Evolutionary conservation across 2,888 invertebrate species (phyloP), one percentile per base, ranked within the genome.

Genomic region (Morinoia aosen): DNA sequence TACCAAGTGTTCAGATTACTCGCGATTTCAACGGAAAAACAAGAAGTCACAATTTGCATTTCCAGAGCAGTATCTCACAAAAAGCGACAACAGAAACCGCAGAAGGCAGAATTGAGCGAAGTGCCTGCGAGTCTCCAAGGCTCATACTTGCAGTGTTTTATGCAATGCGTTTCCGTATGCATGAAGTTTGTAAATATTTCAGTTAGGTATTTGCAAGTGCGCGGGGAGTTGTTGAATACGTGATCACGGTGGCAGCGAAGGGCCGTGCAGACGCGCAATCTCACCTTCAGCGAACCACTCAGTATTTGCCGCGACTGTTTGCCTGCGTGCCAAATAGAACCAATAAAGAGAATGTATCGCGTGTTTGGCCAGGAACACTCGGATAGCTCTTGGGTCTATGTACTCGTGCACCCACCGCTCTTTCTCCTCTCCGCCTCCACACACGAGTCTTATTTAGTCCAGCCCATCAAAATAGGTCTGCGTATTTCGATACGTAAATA

Each of bases 331-430:
- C 14, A 93, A 93, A 93, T 93, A 93, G 57, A 12, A 48, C 57
- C 93, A 93, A 93, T 93, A 93, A 93, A 57, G 93, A 57, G 93
- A 93, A 57, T 93, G 93, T 93, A 57, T 57, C 16, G 93, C 93
- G 93, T 93, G 93, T 93, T 93, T 93, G 93, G 57, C 57, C n/a
- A 5, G 93, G 48, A 90, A 90, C 93, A 93, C 93, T 48, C 25
- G 33, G 58, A 93, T 93, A 57, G 93, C 93, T 57, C 93, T 93
- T 56, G 93, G 33, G 93, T 93, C 11, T 93, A 93, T 93, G 93
- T 93, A 93, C 93, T 90, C 90, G 40, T 39, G 90, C 40, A 48
- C 90, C 90, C 90, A 48, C 76, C 76, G 19, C 76, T 76, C 76
- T 76, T 33, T 76, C 76, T 76, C 76, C 33, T 8, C 8, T 76